Evolutionary conservation across 2,888 invertebrate genomes (phyloP), one percentile per base, ranked within the genome.

Genomic region (Amorpha juglandis): DNA sequence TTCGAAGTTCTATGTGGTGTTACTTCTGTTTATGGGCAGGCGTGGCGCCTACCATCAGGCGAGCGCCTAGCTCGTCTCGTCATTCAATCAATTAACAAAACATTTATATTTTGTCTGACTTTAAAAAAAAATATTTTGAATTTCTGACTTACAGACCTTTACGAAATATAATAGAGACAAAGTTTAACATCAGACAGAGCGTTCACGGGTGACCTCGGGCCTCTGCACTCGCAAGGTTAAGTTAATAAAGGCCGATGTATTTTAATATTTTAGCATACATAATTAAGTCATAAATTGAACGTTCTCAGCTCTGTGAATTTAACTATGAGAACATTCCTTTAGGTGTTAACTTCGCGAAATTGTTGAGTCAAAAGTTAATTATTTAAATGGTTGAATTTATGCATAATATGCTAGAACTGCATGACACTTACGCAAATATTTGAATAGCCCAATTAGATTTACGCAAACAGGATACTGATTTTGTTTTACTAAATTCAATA

Each of bases 211-310:
- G 58, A 58, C 58, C 58, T 58, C 58, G 42, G 58, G 16, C 55
- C 42, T 19, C 19, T 35, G 55, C 50, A 50, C 55, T 53, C 14
- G 42, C 58, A 58, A 58, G 58, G 58, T 58, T 58, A 58, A 12
- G 38, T 58, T 58, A 58, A 58, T 58, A 58, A 42, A 58, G 38
- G 16, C 42, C 38, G 52, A 12, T 52, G 58, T 58, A 58, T 58
- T 58, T 58, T 58, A 58, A 58, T 58, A 58, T 58, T 58, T 58
- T 58, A 58, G 58, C 58, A 58, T 58, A 58, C 58, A 58, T 58
- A 58, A 58, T 58, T 42, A 58, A 58, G 58, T 58, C 42, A 58
- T 58, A 58, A 58, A 58, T 42, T 58, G 58, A 58, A 38, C 38
- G 38, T 58, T 58, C 42, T 38, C 35, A 38, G 38, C 38, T 42